Percentiles rank a stretch among this genome's conserved stretches.
phyloP scores from a whole-genome alignment of 2,888 invertebrate genomes.

The Drosophila cracens region DNA sequence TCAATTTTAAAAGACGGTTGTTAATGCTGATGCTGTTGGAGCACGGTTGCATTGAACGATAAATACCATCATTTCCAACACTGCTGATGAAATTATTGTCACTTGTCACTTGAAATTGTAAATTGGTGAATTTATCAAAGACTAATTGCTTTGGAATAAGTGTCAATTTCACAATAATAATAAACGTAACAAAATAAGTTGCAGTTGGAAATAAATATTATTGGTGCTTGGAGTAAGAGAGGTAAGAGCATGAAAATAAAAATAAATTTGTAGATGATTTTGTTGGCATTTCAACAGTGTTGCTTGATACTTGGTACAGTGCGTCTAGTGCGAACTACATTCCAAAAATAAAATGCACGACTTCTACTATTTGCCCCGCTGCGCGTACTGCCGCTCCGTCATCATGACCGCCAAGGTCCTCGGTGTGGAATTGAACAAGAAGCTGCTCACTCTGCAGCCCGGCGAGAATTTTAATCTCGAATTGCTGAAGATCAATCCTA shows the following conservation, averaged over 20 bases:
- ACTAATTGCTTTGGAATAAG: not conserved
- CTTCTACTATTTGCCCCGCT: slow-evolving; percentile 88
- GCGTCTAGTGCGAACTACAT: slow-evolving; percentile 43
- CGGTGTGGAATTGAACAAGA: slow-evolving; percentile 88
- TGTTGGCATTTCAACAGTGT: slow-evolving; percentile 40
- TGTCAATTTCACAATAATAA: not conserved
- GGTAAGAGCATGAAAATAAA: not conserved
- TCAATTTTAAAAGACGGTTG: not conserved
- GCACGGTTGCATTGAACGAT: no score
- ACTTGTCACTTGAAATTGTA: accelerated
- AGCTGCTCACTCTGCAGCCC: slow-evolving; percentile 86
- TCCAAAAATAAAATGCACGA: slow-evolving; percentile 85
- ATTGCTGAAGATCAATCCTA: slow-evolving; percentile 91
- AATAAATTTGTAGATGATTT: not conserved
- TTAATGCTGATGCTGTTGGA: not conserved
- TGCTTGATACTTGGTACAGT: slow-evolving; percentile 64
- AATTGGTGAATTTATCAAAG: not conserved
- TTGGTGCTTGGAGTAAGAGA: not conserved
- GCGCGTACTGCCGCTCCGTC: slow-evolving; percentile 89
- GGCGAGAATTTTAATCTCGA: slow-evolving; percentile 90
- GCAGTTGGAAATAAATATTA: not conserved
- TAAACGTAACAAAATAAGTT: not conserved
- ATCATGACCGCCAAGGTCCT: slow-evolving; percentile 88
- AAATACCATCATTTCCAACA: no score
- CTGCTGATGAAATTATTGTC: not conserved